A percentile compares a stretch with the other conserved stretches of the same genome.
Evolutionary conservation across 2,113 vertebrate species (phyloP).

Genomic region (Percina caprodes): DNA sequence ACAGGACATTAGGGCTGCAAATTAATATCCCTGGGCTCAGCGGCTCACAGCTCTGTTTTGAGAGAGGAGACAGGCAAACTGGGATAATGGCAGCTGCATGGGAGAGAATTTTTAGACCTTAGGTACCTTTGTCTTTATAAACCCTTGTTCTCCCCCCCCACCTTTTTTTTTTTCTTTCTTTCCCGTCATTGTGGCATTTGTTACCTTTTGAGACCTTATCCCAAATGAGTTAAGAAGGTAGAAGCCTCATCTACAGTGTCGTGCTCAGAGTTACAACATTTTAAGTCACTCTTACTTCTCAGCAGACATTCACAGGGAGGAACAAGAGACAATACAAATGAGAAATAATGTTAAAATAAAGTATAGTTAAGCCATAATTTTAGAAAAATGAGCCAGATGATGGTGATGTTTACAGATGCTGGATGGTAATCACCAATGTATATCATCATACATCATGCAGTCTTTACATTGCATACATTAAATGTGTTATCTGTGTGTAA

Average conservation of each 20-base stretch:
- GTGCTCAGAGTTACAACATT: conserved; percentile 60
- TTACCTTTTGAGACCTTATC: conserved; percentile 67
- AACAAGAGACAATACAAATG: conserved; percentile 63
- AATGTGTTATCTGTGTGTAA: neutral
- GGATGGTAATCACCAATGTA: neutral
- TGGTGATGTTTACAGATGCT: neutral
- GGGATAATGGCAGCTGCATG: conserved; percentile 65
- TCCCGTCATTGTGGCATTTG: conserved; percentile 48
- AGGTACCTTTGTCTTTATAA: conserved; percentile 35
- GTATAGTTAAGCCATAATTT: conserved; percentile 38
- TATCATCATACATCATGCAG: neutral
- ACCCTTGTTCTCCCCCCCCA: conserved; percentile 23
- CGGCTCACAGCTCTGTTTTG: conserved; percentile 58
- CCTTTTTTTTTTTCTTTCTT: no score
- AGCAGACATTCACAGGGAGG: conserved; percentile 15
- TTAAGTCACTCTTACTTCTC: conserved; percentile 47
- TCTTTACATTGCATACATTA: neutral
- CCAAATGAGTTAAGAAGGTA: conserved; percentile 57
- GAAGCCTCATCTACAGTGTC: conserved; percentile 45
- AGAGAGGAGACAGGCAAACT: conserved; percentile 58
- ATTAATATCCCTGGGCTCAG: conserved; percentile 74
- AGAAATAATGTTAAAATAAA: conserved; percentile 42
- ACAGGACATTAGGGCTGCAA: conserved; percentile 80
- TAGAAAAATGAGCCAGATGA: conserved; percentile 7
- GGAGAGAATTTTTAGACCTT: conserved; percentile 51